Percentiles rank a stretch among this genome's conserved stretches.
Evolutionary conservation across 2,797 vertebrate species (phyloP).

Genomic region (Sitta carolinensis): DNA sequence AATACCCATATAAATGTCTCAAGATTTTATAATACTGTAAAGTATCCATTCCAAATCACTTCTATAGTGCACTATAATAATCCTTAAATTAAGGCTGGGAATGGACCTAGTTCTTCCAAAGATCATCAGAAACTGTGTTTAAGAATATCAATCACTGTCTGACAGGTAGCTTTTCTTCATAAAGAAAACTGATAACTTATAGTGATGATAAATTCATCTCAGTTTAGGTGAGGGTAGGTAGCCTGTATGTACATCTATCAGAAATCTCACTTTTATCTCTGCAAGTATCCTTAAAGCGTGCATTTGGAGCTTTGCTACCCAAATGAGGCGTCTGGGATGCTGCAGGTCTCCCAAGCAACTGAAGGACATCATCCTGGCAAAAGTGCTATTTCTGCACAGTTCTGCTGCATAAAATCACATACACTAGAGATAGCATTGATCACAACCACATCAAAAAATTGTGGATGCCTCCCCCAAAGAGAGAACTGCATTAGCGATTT

Average conservation of each 20-base stretch:
- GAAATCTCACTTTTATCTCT: conserved; percentile 35
- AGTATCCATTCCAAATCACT: neutral
- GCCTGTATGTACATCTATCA: neutral
- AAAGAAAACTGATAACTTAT: neutral
- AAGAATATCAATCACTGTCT: conserved; percentile 16
- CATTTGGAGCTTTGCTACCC: neutral
- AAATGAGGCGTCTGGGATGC: neutral
- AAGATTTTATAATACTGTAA: neutral
- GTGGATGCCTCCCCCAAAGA: neutral
- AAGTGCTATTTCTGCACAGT: neutral
- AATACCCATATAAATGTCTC: neutral
- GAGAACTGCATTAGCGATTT: neutral
- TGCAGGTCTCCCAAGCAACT: neutral
- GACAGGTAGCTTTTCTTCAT: neutral
- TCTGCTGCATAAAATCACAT: neutral
- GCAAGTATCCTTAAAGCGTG: neutral
- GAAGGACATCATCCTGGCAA: neutral
- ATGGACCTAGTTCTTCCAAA: neutral
- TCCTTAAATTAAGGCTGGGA: neutral
- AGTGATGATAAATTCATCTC: conserved; percentile 24
- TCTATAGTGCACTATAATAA: neutral
- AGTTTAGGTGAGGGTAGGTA: neutral
- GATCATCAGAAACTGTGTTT: neutral
- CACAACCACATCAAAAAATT: neutral
- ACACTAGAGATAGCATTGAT: neutral